Conservation (phyloP, 2,797 vertebrate genomes). For the Dromococcyx pavoninus region DNA sequence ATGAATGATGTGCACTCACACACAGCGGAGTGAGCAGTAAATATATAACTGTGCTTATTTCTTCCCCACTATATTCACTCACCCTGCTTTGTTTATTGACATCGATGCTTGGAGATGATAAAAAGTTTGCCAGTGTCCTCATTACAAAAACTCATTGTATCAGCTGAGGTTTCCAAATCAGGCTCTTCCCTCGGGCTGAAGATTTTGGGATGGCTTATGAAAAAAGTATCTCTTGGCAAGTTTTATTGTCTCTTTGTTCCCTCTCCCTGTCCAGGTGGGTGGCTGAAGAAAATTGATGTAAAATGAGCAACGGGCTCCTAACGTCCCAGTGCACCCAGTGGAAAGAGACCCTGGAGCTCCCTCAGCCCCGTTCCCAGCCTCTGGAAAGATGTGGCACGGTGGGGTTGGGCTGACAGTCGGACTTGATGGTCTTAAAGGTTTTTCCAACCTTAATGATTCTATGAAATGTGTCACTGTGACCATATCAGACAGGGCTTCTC, state of each 20-base stretch:
- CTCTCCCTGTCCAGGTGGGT: accelerated
- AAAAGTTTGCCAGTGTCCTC: background rate
- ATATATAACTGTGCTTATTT: background rate
- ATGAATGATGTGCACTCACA: background rate
- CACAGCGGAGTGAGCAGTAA: background rate
- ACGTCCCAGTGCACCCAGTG: background rate
- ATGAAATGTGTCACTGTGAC: too few relatives aligned
- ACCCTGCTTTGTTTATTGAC: background rate
- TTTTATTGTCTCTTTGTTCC: background rate
- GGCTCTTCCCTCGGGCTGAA: background rate
- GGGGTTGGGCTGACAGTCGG: too few relatives aligned
- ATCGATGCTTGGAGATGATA: background rate
- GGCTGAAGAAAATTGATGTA: background rate
- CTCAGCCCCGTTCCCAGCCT: background rate
- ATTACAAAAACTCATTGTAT: background rate
- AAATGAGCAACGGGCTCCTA: accelerated
- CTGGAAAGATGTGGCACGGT: background rate
- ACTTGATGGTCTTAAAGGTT: too few relatives aligned
- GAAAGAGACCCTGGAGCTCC: background rate
- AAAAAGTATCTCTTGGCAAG: background rate
- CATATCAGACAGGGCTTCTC: too few relatives aligned
- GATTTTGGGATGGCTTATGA: background rate
- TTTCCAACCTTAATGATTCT: too few relatives aligned
- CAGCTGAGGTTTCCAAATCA: background rate
- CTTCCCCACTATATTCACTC: background rate